Conservation (phyloP, 64 coral and sea anemone species). For the Cladopsammia gracilis region DNA sequence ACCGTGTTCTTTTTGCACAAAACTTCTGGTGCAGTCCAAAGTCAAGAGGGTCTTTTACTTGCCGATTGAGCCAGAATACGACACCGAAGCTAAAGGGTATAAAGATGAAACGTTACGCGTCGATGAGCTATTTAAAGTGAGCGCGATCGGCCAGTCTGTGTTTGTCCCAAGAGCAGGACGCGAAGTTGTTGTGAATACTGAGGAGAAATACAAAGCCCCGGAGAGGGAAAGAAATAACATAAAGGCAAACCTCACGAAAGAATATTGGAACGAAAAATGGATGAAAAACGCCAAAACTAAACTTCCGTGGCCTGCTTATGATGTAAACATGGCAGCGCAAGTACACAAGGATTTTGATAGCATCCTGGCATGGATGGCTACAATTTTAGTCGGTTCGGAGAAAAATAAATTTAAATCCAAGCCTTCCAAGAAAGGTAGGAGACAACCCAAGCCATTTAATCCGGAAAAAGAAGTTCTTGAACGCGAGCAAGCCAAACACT, state of each 20-base stretch:
- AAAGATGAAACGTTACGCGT: not conserved
- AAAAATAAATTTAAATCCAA: not conserved
- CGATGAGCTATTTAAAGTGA: slow-evolving; percentile 46
- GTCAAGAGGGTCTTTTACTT: slow-evolving; percentile 65
- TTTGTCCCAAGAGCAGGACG: slow-evolving; percentile 27
- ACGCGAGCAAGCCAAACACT: slow-evolving; percentile 2
- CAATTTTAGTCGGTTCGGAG: not conserved
- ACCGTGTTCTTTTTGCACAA: slow-evolving; percentile 65
- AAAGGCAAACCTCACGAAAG: not conserved
- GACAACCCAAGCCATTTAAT: not conserved
- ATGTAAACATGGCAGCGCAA: not conserved
- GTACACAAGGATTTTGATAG: slow-evolving; percentile 5
- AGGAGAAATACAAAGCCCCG: not conserved
- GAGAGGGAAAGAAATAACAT: not conserved
- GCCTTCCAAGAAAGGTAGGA: not conserved
- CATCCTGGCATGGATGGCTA: slow-evolving; percentile 43
- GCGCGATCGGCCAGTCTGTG: slow-evolving; percentile 9
- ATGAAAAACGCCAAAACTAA: not conserved
- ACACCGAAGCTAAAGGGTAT: not conserved
- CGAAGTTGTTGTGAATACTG: not conserved
- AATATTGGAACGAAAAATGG: slow-evolving; percentile 29
- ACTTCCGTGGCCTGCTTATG: slow-evolving; percentile 15
- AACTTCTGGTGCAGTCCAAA: slow-evolving; percentile 70
- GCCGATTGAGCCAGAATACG: slow-evolving; percentile 65
- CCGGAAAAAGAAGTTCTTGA: not conserved